Percentiles rank a stretch among this genome's conserved stretches.
Evolutionary conservation across 1,140 invertebrate genomes (phyloP).

Genomic region (Drosophila subobscura): DNA sequence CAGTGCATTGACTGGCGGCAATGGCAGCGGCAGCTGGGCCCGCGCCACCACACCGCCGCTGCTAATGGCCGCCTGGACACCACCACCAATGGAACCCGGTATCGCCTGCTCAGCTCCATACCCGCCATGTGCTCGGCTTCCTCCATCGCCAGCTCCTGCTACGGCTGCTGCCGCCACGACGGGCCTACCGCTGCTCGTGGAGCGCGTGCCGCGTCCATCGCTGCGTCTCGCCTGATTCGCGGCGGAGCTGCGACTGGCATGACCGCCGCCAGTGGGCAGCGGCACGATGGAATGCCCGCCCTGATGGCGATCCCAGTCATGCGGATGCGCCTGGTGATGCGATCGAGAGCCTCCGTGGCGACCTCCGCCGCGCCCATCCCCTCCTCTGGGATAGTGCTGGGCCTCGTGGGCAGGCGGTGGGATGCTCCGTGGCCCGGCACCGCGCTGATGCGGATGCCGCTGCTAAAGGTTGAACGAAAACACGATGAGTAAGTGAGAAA

Average conservation of each 20-base stretch:
- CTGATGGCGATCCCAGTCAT: slow-evolving; percentile 79
- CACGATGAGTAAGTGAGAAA: not conserved
- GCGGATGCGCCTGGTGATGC: slow-evolving; percentile 69
- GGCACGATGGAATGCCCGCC: slow-evolving; percentile 74
- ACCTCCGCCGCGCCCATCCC: slow-evolving; percentile 25
- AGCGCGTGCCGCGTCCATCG: slow-evolving; percentile 63
- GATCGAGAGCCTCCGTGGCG: slow-evolving; percentile 51
- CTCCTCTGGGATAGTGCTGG: slow-evolving; percentile 64
- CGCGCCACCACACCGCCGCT: slow-evolving; percentile 74
- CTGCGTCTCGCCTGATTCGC: slow-evolving; percentile 72
- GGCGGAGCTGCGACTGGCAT: slow-evolving; percentile 63
- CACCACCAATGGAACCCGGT: slow-evolving; percentile 83
- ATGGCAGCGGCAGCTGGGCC: slow-evolving; percentile 77
- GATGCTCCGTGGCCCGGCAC: slow-evolving; percentile 85
- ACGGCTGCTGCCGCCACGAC: slow-evolving; percentile 40
- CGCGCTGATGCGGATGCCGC: slow-evolving; percentile 84
- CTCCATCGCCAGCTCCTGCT: slow-evolving; percentile 26
- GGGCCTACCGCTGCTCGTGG: slow-evolving; percentile 84
- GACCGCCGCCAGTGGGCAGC: slow-evolving; percentile 66
- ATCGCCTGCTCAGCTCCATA: slow-evolving; percentile 61
- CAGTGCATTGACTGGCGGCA: slow-evolving; percentile 72
- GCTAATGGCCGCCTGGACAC: slow-evolving; percentile 76
- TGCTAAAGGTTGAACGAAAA: slow-evolving; percentile 71
- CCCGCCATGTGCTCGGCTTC: slow-evolving; percentile 83
- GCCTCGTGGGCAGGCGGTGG: slow-evolving; percentile 83